These are phyloP conservation scores for Leucoraja erinaceus DNA, from an alignment of 2,113 vertebrate genomes.

Conservation along the genomic window DNA sequence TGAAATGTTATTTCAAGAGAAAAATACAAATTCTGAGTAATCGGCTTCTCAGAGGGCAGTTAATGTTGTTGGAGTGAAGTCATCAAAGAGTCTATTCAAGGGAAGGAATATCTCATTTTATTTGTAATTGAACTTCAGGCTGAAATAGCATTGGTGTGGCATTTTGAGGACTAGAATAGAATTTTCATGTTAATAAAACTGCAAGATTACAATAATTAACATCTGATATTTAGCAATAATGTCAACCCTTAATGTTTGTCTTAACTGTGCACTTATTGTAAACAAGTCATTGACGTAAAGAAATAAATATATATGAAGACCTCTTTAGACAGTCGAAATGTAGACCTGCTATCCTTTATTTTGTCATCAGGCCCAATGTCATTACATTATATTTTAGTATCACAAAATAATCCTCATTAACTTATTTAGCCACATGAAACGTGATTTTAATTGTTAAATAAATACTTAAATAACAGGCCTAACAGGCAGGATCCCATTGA, in stretches of 20 bases:
- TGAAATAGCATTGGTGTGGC: background rate
- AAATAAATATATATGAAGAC: background rate
- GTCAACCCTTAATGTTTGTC: background rate
- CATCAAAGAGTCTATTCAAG: background rate
- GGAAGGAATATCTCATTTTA: background rate
- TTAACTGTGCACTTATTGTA: background rate
- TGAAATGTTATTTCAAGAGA: background rate
- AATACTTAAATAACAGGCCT: background rate
- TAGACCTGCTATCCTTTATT: background rate
- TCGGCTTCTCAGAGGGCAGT: background rate
- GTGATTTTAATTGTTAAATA: background rate
- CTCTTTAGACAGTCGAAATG: background rate
- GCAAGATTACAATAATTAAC: constrained; percentile 25
- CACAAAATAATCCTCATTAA: background rate
- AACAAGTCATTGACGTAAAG: background rate
- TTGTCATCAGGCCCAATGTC: background rate
- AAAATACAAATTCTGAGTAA: background rate
- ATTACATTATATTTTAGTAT: background rate
- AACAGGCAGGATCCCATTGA: background rate
- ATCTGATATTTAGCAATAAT: constrained; percentile 30
- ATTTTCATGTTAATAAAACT: background rate
- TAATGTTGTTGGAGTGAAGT: background rate
- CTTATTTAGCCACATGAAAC: background rate
- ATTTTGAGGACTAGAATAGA: background rate
- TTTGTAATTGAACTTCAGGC: background rate